Evolutionary conservation across 2,797 vertebrate species (phyloP).

Genomic region (Fistularia tabacaria): DNA sequence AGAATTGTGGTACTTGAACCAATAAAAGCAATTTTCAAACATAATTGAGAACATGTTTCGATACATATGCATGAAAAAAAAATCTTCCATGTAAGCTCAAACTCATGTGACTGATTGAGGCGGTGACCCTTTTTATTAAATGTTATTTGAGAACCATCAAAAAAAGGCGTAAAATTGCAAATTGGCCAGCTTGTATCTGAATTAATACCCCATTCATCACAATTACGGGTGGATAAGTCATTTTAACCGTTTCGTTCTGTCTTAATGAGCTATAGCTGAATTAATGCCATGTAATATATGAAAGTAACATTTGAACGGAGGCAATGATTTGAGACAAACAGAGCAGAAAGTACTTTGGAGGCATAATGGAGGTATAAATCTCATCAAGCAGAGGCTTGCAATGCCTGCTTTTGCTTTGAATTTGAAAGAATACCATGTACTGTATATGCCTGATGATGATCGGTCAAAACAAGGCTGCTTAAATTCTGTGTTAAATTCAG

Average conservation of each 20-base stretch:
- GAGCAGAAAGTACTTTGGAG: slow-evolving; percentile 87
- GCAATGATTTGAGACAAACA: slow-evolving; percentile 99
- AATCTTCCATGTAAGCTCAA: slow-evolving; percentile 89
- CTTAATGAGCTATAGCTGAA: slow-evolving; percentile 99
- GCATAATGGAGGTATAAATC: slow-evolving; percentile 90
- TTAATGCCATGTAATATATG: slow-evolving; percentile 99
- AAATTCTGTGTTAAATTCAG: too few species aligned
- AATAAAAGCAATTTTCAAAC: slow-evolving; percentile 98
- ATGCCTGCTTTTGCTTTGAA: too few species aligned
- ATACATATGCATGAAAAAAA: slow-evolving; percentile 99
- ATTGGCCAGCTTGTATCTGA: slow-evolving; percentile 99
- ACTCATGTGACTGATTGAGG: slow-evolving; percentile 99
- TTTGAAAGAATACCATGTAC: too few species aligned
- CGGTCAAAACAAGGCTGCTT: too few species aligned
- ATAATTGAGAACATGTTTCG: slow-evolving; percentile 99
- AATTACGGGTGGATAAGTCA: slow-evolving; percentile 99
- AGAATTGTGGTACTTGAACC: slow-evolving; percentile 85
- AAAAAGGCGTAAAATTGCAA: slow-evolving; percentile 97
- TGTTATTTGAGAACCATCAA: slow-evolving; percentile 99
- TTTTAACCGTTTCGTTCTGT: slow-evolving; percentile 99
- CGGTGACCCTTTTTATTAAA: slow-evolving; percentile 99
- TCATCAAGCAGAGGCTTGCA: slow-evolving; percentile 76
- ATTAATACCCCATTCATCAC: slow-evolving; percentile 99
- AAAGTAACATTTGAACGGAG: slow-evolving; percentile 99
- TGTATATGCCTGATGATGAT: too few species aligned